phyloP scores from a whole-genome alignment of 2,797 vertebrate genomes.

The Dromococcyx pavoninus region DNA sequence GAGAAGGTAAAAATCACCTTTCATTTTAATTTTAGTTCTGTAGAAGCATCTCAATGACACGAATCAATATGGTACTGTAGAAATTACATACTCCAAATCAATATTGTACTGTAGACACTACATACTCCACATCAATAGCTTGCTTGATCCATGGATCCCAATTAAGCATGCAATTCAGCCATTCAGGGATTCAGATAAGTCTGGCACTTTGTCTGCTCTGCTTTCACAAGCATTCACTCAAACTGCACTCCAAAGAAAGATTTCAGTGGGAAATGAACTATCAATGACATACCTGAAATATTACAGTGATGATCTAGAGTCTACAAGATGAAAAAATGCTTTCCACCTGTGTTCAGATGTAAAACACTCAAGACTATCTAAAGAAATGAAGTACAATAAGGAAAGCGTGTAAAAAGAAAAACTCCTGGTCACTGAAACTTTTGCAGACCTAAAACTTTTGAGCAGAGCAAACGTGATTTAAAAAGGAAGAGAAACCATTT shows the following conservation, averaged over 20 bases:
- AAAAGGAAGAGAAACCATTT: conserved; percentile 18
- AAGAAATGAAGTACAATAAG: neutral
- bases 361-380: neutral
- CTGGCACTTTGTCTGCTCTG: neutral
- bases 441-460: neutral
- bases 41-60: neutral
- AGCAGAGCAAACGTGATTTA: neutral
- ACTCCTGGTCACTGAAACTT: neutral
- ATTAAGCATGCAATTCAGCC: neutral
- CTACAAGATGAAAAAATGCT: neutral
- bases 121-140: neutral
- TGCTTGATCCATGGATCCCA: neutral
- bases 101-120: neutral
- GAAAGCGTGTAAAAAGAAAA: neutral
- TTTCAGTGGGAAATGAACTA: neutral
- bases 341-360: neutral
- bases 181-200: neutral
- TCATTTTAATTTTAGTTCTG: neutral
- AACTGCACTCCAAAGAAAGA: neutral
- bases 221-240: neutral
- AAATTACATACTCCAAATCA: neutral
- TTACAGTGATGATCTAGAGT: neutral
- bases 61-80: neutral
- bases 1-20: neutral
- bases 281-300: neutral